Evolutionary conservation across 2,113 vertebrate species (phyloP), one percentile per base, ranked within the genome.

Genomic region (Edolisoma coerulescens): DNA sequence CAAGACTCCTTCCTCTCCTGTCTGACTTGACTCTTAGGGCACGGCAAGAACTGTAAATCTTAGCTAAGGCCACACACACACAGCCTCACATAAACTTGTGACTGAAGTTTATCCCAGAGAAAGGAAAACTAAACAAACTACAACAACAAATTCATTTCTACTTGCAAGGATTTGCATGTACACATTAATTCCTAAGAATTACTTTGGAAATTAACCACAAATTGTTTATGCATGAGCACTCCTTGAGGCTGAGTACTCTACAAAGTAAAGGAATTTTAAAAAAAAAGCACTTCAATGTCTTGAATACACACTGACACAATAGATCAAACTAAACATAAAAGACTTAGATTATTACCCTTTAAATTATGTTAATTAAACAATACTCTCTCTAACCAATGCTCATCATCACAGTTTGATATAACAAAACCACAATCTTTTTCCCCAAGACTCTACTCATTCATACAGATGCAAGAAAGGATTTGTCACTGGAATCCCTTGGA

Each of bases 311-410:
- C 16, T 77, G 27, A 93, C 47, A 74, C 11, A 91, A 75, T 53
- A 70, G 57, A 79, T 81, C 42, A 88, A 96, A 21, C 67, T 74
- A 76, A 85, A 77, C 69, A 65, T 22, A 69, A 27, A 93, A 75
- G 32, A 87, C 56, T n/a, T 87, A 61, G 26, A 35, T 65, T 87
- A 63, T 77, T 74, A 79, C 27, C 45, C 17, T 82, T 85, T 79
- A 92, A 70, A 74, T 94, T 80, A 92, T 49, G 52, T 85, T 93
- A 93, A 84, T 94, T 83, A 92, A 94, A 53, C 59, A 83, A 84
- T 65, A 79, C 41, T 20, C 84, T 35, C 15, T 35, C 13, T 50
- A 63, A 78, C 60, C 26, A 94, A n/a, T 67, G 56, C 16, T 28
- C 9, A 53, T 73, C 89, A 61, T 77, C 77, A 87, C 35, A 39